Evolutionary conservation across 2,888 invertebrate species (phyloP), one percentile per base, ranked within the genome.

Genomic region (Margaritifera margaritifera): DNA sequence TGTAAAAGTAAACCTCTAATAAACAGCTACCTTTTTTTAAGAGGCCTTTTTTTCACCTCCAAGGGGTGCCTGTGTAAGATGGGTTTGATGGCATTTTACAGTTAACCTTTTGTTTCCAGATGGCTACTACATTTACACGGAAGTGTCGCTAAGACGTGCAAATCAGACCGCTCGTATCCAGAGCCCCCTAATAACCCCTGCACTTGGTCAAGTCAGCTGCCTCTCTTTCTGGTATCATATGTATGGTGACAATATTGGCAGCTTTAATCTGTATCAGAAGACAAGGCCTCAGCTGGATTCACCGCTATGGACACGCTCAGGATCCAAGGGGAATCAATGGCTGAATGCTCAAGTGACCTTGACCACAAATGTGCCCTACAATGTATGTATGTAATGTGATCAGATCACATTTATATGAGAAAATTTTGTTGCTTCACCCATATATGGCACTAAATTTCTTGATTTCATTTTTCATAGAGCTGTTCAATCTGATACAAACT

Each of bases 171-270:
- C 76, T 0, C 66, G 69, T 50, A 60, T 82, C 6, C 54, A 70
- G 64, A 78, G 79, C 64, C 67, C 74, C 4, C 61, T 58, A n/a
- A 67, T 79, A 42, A 61, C 25, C 6, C 69, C 76, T 27, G 20
- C 55, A 1, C 22, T 56, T 20, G 72, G 74, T 27, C 59, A 66
- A 18, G 22, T 69, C 19, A 76, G 74, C 31, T 83, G 85, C 69
- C 55, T 84, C 4, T 78, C 80, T 1, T 86, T 86, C 73, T 86
- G 82, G 82, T 86, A 86, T 64, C 84, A 85, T 68, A 86, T 86
- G 86, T 83, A 77, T 63, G 86, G 86, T 18, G 65, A 75, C 8
- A 75, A 79, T 55, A 79, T 84, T 25, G 84, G 83, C 15, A 70
- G 66, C 4, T 72, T 85, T 18, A 82, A 82, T 68, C 66, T 82